Evolutionary conservation across 2,113 vertebrate species (phyloP).

Genomic region (Pogona vitticeps): DNA sequence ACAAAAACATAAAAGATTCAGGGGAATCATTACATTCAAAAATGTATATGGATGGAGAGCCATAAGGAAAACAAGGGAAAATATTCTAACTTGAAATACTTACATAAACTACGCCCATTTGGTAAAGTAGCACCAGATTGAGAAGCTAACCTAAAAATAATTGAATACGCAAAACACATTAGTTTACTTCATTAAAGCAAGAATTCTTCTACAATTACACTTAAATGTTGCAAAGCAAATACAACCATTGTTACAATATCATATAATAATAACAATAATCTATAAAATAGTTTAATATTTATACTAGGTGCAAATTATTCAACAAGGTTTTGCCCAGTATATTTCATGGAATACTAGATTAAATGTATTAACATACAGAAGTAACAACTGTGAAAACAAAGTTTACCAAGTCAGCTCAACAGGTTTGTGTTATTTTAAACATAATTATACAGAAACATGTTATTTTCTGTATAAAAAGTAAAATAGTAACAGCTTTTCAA

Average conservation of each 20-base stretch:
- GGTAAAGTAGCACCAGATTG: constrained; percentile 89
- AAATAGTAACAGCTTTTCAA: too few relatives aligned
- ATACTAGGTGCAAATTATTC: background rate
- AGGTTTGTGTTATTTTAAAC: background rate
- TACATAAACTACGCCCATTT: constrained; percentile 92
- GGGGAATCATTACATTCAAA: constrained; percentile 13
- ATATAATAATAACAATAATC: background rate
- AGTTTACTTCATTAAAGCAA: constrained; percentile 26
- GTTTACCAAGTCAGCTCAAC: background rate
- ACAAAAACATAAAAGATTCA: background rate
- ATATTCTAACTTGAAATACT: constrained; percentile 61
- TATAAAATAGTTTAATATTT: background rate
- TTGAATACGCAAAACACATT: constrained; percentile 53
- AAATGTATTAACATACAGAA: background rate
- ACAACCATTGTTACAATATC: background rate
- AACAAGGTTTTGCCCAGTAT: too few relatives aligned
- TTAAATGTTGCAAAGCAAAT: rapidly evolving
- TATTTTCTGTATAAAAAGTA: background rate
- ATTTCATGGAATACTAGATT: too few relatives aligned
- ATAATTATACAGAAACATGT: background rate
- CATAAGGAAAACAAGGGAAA: background rate
- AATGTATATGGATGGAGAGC: constrained; percentile 18
- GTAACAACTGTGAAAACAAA: background rate
- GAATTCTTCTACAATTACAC: background rate
- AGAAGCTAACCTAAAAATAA: constrained; percentile 87